These are phyloP conservation scores for Neotragus pygmaeus DNA, from an alignment of 2,113 vertebrate genomes.

Conservation along the genomic window DNA sequence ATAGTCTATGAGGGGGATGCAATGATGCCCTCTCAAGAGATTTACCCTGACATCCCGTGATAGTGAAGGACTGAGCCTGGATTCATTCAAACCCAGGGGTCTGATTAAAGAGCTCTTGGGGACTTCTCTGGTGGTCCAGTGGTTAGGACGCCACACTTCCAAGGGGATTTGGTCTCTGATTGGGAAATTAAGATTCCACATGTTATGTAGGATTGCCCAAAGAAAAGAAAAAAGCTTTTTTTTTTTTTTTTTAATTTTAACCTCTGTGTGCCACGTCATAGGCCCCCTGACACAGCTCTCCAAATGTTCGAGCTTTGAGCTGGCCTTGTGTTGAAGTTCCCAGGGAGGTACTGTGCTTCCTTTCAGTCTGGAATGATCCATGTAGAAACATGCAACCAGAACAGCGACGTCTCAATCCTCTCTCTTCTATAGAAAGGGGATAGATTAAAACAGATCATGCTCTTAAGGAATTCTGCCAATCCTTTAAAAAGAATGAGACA, in stretches of 20 bases:
- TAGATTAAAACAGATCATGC: background rate
- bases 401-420: background rate
- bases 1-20: fast-evolving
- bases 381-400: background rate
- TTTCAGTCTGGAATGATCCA: background rate
- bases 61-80: background rate
- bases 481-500: background rate
- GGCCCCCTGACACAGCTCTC: background rate
- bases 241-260: background rate
- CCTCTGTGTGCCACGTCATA: fast-evolving
- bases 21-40: background rate
- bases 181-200: background rate
- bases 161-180: background rate
- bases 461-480: background rate
- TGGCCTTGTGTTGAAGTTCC: background rate
- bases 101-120: background rate
- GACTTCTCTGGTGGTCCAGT: background rate
- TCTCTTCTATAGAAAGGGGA: background rate
- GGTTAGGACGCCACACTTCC: background rate
- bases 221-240: background rate
- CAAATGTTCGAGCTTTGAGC: background rate
- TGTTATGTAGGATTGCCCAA: background rate
- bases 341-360: background rate
- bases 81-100: background rate
- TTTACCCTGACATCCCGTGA: background rate